Conservation (phyloP, 1,140 invertebrate species). For the Rhyacophila brunnea region DNA sequence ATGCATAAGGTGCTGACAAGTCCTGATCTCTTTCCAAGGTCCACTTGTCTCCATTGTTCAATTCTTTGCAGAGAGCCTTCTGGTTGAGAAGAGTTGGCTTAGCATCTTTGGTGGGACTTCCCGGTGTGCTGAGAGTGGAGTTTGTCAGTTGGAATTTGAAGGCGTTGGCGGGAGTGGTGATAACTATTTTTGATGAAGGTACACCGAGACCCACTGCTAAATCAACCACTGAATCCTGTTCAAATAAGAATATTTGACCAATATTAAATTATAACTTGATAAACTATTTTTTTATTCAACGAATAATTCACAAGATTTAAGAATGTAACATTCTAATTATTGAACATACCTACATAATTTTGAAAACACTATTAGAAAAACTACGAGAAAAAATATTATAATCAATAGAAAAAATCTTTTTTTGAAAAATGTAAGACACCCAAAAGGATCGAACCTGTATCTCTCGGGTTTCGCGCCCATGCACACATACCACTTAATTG, state of each 20-base stretch:
- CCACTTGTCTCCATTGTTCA: slow-evolving; percentile 64
- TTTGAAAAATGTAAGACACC: too few relatives aligned
- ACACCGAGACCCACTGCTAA: slow-evolving; percentile 69
- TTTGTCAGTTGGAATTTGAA: slow-evolving; percentile 66
- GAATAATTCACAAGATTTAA: too few relatives aligned
- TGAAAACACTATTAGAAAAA: too few relatives aligned
- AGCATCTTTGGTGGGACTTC: slow-evolving; percentile 56
- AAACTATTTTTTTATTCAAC: too few relatives aligned
- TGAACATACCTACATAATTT: too few relatives aligned
- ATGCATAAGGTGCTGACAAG: slow-evolving; percentile 74
- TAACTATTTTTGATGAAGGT: slow-evolving; percentile 65
- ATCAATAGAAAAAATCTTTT: too few relatives aligned
- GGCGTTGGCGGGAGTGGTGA: slow-evolving; percentile 68
- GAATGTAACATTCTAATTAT: too few relatives aligned
- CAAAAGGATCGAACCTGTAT: too few relatives aligned
- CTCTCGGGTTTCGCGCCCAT: too few relatives aligned
- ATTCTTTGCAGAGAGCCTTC: slow-evolving; percentile 62
- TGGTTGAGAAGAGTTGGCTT: slow-evolving; percentile 60
- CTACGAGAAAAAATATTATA: too few relatives aligned
- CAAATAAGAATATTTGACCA: slow-evolving; percentile 26
- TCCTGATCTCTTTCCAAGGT: slow-evolving; percentile 77
- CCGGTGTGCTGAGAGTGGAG: slow-evolving; percentile 64
- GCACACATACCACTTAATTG: too few relatives aligned
- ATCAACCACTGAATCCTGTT: slow-evolving; percentile 74
- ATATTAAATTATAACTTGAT: background rate